Evolutionary conservation across 2,888 invertebrate species (phyloP), one percentile per base, ranked within the genome.

Genomic region (Pseudococcus longispinus): DNA sequence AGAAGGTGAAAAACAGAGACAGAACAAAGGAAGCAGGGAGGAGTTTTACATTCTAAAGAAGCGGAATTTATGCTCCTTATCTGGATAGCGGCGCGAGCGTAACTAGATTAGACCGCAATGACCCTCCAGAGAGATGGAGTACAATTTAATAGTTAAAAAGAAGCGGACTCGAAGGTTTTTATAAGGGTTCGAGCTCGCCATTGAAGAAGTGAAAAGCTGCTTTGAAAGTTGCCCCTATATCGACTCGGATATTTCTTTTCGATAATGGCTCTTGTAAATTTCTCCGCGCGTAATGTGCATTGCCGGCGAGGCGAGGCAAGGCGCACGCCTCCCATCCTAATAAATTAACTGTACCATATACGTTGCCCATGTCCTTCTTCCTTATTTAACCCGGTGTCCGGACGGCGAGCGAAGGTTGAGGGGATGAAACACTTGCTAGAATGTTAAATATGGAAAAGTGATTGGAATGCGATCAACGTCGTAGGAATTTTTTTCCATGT

Each of bases 91-190:
- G 74, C 44, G 44, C 74, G 42, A 74, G 85, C 74, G 70, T 85
- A 85, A 85, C 85, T 85, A 85, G 74, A 85, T 85, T 85, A 85
- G 74, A 85, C 85, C 85, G 74, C 85, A 74, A 85, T 70, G 70
- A 70, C 85, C 70, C 85, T 74, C 85, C 37, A 70, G 85, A 70
- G 85, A 85, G 74, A 70, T 84, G 29, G 85, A 85, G 70, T 85
- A 85, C 85, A 46, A 85, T 74, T 70, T 85, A 85, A 85, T 85
- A 85, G 85, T 85, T 85, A 70, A 85, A 70, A 85, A 85, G 77
- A 80, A 80, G 77, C 32, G 42, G 42, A 80, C 77, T 37, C 37
- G 77, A 37, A 42, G 42, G 77, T 80, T 80, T 80, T 80, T 80
- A 80, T 80, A 80, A 80, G 77, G 77, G 77, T 80, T 80, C 42